These are phyloP conservation scores for Lepidurus arcticus DNA, from an alignment of 1,140 invertebrate genomes.

Conservation along the genomic window DNA sequence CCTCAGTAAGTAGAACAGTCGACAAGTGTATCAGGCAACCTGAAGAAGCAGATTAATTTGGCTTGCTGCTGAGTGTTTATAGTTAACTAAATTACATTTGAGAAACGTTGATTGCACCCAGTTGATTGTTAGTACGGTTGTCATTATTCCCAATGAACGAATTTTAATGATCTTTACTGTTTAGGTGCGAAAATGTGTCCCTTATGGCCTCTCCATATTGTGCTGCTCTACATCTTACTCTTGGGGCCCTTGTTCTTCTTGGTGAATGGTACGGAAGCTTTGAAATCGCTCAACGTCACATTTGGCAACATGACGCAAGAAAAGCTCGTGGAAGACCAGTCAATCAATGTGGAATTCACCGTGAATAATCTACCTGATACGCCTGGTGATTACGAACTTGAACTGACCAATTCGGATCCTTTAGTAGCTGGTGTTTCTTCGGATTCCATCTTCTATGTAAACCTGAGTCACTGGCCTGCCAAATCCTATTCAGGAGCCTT, in stretches of 20 bases:
- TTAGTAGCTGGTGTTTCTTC: constrained; percentile 36
- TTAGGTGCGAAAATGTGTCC: constrained; percentile 50
- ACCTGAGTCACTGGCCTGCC: constrained; percentile 25
- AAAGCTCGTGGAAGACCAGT: constrained; percentile 37
- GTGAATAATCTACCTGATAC: constrained; percentile 31
- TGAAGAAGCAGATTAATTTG: too few relatives aligned
- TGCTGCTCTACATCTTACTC: constrained; percentile 51
- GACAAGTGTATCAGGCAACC: too few relatives aligned
- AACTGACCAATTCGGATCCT: constrained; percentile 36
- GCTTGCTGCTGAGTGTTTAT: too few relatives aligned
- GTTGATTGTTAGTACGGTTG: not conserved
- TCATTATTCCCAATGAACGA: not conserved
- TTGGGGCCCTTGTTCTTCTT: constrained; percentile 52
- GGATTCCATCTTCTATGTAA: not conserved
- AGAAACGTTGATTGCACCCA: not conserved
- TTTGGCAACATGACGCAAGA: constrained; percentile 40
- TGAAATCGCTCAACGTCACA: constrained; percentile 37
- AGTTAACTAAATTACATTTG: not conserved
- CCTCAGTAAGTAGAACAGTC: not conserved
- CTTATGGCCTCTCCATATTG: constrained; percentile 54
- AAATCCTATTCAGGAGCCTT: constrained; percentile 47
- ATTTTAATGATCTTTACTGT: not conserved
- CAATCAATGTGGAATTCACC: constrained; percentile 36
- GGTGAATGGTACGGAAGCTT: constrained; percentile 43
- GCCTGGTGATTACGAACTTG: constrained; percentile 33